Evolutionary conservation across 2,113 vertebrate genomes (phyloP).

Genomic region (Mirounga angustirostris): DNA sequence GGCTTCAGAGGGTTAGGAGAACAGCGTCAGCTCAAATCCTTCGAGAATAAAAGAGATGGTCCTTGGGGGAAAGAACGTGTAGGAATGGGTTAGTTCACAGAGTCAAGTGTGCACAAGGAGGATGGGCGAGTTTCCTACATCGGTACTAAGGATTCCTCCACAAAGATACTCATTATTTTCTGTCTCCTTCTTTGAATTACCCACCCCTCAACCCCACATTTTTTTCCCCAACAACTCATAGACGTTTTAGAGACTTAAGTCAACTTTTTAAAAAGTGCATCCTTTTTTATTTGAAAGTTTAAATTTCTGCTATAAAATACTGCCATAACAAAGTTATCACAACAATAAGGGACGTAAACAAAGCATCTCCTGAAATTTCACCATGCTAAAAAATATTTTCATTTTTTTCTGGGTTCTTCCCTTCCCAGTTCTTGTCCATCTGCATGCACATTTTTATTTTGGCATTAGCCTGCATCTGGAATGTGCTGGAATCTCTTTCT

Average conservation of each 20-base stretch:
- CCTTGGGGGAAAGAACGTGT: too few relatives aligned
- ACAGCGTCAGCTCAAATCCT: not conserved
- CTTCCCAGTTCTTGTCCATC: not conserved
- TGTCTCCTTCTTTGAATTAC: not conserved
- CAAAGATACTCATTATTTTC: not conserved
- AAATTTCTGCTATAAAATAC: not conserved
- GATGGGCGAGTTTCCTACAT: rapidly evolving
- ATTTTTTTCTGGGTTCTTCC: not conserved
- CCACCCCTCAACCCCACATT: not conserved
- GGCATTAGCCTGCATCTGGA: not conserved
- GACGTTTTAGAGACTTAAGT: not conserved
- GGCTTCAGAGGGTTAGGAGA: not conserved
- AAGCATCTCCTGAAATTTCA: not conserved
- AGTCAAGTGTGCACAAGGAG: rapidly evolving
- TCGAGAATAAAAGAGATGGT: not conserved
- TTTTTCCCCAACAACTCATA: not conserved
- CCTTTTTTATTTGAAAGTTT: not conserved
- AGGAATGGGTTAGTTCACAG: not conserved
- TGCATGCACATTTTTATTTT: not conserved
- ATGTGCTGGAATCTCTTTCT: not conserved
- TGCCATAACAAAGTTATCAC: not conserved
- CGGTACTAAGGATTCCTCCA: not conserved
- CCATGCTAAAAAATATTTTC: not conserved
- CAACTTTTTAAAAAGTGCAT: not conserved
- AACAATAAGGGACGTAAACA: not conserved